phyloP scores from a whole-genome alignment of 2,888 invertebrate species.

The Sisyra terminalis region DNA sequence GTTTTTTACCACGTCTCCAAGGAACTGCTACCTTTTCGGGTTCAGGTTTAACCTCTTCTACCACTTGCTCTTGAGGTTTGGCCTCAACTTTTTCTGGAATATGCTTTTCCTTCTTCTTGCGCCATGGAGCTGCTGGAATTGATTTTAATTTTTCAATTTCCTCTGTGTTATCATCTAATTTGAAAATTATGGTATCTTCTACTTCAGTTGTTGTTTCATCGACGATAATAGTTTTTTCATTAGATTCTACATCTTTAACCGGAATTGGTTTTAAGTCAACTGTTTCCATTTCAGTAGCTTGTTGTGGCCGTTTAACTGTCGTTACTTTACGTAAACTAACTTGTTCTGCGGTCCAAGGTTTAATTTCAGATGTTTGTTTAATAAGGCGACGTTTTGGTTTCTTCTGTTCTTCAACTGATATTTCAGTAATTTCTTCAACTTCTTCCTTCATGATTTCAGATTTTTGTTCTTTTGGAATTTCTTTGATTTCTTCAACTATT shows the following conservation, averaged over 20 bases:
- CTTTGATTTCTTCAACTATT: too few species aligned
- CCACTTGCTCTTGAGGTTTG: slow-evolving; percentile 12
- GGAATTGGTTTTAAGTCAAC: slow-evolving; percentile 11
- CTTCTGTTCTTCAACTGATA: slow-evolving; percentile 11
- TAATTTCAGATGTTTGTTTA: slow-evolving; percentile 4
- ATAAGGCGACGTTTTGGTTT: slow-evolving; percentile 8
- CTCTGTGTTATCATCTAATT: slow-evolving; percentile 9
- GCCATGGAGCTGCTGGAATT: slow-evolving; percentile 20
- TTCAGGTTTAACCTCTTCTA: slow-evolving; percentile 13
- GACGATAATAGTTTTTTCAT: too few species aligned
- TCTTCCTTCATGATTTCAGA: slow-evolving; percentile 10
- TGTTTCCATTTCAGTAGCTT: slow-evolving; percentile 11
- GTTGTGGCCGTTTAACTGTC: slow-evolving; percentile 12
- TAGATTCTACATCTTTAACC: slow-evolving; percentile 10
- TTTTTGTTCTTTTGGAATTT: slow-evolving; percentile 4
- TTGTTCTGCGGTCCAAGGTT: not conserved
- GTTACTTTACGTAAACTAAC: slow-evolving; percentile 10
- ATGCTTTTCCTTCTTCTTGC: slow-evolving; percentile 20
- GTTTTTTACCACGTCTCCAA: slow-evolving; percentile 13
- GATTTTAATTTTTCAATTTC: slow-evolving; percentile 6
- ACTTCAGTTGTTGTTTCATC: slow-evolving; percentile 5
- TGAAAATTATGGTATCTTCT: slow-evolving; percentile 12
- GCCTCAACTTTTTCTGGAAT: slow-evolving; percentile 16
- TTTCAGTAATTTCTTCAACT: slow-evolving; percentile 12
- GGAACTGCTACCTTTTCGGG: slow-evolving; percentile 7